Percentiles rank a stretch among this genome's conserved stretches.
Conservation (phyloP, 1,140 invertebrate species). For the Drosophila nigromelanica region DNA sequence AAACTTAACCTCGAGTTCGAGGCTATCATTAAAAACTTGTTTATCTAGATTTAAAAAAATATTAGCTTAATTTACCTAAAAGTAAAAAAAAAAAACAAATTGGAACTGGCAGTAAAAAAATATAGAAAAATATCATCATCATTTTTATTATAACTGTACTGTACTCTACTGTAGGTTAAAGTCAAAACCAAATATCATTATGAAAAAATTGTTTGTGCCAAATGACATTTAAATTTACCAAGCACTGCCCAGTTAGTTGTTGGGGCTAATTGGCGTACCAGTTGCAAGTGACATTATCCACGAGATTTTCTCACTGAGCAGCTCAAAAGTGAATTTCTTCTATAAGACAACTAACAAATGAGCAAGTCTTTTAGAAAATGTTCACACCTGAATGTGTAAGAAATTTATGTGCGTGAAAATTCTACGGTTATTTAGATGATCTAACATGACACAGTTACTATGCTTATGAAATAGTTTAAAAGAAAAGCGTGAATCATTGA, state of each 20-base stretch:
- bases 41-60: conserved; percentile 11
- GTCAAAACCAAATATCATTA: conserved; percentile 6
- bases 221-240: conserved; percentile 34
- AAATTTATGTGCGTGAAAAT: conserved; percentile 55
- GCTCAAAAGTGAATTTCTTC: conserved; percentile 1
- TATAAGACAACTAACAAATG: conserved; percentile 1
- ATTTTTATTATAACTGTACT: conserved; percentile 6
- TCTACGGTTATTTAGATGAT: conserved; percentile 47
- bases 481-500: not conserved
- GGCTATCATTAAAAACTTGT: conserved; percentile 1
- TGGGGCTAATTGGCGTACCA: conserved; percentile 29
- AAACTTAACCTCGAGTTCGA: conserved; percentile 30
- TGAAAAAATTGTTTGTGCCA: conserved; percentile 10
- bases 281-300: conserved; percentile 36
- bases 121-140: not conserved
- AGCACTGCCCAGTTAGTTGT: conserved; percentile 21
- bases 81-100: conserved; percentile 28
- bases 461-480: conserved; percentile 9
- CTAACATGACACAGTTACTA: conserved; percentile 41
- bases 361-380: conserved; percentile 24
- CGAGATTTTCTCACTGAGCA: conserved; percentile 33
- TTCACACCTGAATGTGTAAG: conserved; percentile 51
- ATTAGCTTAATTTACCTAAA: conserved; percentile 26
- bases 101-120: conserved; percentile 7
- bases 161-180: no score